Evolutionary conservation across 2,797 vertebrate species (phyloP).

Genomic region (Dryobates pubescens): DNA sequence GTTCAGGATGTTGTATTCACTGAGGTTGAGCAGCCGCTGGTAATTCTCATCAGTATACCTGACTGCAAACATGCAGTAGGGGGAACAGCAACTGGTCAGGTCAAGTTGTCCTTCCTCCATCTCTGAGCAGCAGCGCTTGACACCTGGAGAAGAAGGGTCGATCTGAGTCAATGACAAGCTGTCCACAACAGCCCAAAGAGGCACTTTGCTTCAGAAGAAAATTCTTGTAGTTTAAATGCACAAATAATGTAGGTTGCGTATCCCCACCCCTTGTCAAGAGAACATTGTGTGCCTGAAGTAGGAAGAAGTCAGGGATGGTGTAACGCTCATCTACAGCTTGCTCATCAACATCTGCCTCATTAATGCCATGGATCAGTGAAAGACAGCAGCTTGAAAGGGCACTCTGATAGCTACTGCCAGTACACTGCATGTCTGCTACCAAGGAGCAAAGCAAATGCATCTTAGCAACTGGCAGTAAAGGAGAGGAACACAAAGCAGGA

Average conservation of each 20-base stretch:
- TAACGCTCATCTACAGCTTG: neutral
- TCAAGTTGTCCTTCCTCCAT: constrained; percentile 82
- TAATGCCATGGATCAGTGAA: neutral
- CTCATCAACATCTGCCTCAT: neutral
- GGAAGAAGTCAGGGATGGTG: neutral
- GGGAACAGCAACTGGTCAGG: constrained; percentile 75
- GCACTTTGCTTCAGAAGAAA: neutral
- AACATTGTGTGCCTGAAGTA: neutral
- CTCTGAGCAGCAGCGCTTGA: constrained; percentile 79
- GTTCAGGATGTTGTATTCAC: constrained; percentile 84
- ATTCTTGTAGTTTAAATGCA: neutral
- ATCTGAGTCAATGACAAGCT: neutral
- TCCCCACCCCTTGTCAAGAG: neutral
- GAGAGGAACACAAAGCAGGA: neutral
- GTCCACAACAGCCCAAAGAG: neutral
- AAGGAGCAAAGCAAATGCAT: neutral
- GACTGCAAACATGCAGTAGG: constrained; percentile 81
- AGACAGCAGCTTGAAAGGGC: neutral
- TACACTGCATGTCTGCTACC: neutral
- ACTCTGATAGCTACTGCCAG: neutral
- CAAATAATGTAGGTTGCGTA: neutral
- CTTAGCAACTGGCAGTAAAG: neutral
- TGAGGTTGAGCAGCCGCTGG: constrained; percentile 79
- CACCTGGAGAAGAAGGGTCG: constrained; percentile 49
- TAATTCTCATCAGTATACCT: constrained; percentile 80